Evolutionary conservation across 2,888 invertebrate species (phyloP), one percentile per base, ranked within the genome.

Genomic region (Habrosyne pyritoides): DNA sequence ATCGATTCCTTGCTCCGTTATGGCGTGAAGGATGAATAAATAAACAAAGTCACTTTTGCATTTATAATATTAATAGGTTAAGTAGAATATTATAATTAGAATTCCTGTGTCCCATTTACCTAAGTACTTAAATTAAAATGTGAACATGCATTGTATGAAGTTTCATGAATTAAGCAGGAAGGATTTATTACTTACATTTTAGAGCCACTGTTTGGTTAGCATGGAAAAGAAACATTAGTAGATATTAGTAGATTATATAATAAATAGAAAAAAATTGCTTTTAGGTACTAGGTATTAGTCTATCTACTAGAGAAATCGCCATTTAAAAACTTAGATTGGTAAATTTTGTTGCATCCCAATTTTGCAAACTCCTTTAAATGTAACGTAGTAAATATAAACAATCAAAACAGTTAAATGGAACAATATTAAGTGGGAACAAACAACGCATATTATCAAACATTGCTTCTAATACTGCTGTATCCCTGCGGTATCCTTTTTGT

Each of bases 181-280:
- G 6, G 18, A 42, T 18, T 42, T 0, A 5, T 0, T 90, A 92
- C 92, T 92, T 86, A 92, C 92, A 92, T 83, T 91, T 91, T 54
- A 92, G 75, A 59, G 89, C 88, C 84, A 89, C 92, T 91, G 84
- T 77, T 69, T 53, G 68, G 77, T 75, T 63, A 82, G 91, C 89
- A 73, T 90, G 89, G 71, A 89, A 87, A 73, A 69, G 63, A 77
- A 75, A 69, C 33, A 56, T 63, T 36, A 57, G n/a, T n/a, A n/a
- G n/a, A n/a, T 68, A 61, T 61, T 53, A 55, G 21, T 36, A 12
- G 6, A 28, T 21, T 7, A 24, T 3, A 24, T 24, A 24, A 7
- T 24, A 24, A 7, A 24, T 24, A 24, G 4, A 24, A 5, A 24
- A 24, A 5, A 24, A 5, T 24, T 5, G 3, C 3, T 24, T 24